A percentile compares a stretch with the other conserved stretches of the same genome.
Conservation (phyloP, 2,888 invertebrate species). For the Ferdinandea cuprea region DNA sequence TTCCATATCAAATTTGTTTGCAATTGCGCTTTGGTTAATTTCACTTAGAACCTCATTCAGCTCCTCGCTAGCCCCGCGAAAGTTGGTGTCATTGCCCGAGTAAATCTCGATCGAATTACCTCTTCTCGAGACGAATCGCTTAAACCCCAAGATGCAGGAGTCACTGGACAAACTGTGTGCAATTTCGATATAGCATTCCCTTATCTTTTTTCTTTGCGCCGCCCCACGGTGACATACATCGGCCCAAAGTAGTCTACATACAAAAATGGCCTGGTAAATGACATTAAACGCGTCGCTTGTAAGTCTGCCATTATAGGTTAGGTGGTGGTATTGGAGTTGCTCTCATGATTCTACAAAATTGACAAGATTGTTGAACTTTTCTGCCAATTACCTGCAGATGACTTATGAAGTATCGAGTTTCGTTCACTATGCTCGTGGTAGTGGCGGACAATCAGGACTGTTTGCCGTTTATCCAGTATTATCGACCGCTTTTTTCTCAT, state of each 20-base stretch:
- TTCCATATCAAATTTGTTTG: not conserved
- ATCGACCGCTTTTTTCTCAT: not conserved
- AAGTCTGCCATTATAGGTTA: slow-evolving; percentile 6
- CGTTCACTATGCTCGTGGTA: not conserved
- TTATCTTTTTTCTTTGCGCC: not conserved
- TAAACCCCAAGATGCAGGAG: not conserved
- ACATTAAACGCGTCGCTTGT: slow-evolving; percentile 10
- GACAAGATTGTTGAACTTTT: slow-evolving; percentile 1
- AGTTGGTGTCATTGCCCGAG: not conserved
- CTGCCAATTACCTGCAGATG: not conserved
- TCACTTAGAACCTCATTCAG: not conserved
- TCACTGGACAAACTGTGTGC: not conserved
- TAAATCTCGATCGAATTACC: not conserved
- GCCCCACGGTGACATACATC: not conserved
- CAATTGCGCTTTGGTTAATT: not conserved
- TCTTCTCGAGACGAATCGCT: slow-evolving; percentile 2
- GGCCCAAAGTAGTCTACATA: slow-evolving; percentile 16
- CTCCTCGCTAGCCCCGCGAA: slow-evolving; percentile 28
- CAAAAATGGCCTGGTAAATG: slow-evolving; percentile 44
- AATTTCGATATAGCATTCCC: not conserved
- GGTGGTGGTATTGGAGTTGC: slow-evolving; percentile 4
- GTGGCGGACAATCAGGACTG: too few species aligned
- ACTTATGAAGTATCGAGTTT: slow-evolving; percentile 16
- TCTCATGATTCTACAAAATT: slow-evolving; percentile 5
- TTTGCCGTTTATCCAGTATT: not conserved